Percentiles rank a stretch among this genome's conserved stretches.
phyloP scores from a whole-genome alignment of 2,888 invertebrate genomes.

The Dorcus parallelipipedus region DNA sequence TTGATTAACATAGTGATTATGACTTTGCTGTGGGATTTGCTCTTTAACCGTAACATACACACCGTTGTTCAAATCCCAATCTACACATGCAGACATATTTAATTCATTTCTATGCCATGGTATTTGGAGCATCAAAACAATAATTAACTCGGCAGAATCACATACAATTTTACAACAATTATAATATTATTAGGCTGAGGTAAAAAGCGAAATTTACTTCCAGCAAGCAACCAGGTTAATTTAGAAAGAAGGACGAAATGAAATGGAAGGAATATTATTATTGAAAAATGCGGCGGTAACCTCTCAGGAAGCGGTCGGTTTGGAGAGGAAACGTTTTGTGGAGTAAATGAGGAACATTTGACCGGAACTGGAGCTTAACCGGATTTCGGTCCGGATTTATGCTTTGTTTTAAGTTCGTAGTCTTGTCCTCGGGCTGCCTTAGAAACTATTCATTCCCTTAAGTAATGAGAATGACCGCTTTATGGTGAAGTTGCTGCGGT shows the following conservation, averaged over 20 bases:
- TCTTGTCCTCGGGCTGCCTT: slow-evolving; percentile 31
- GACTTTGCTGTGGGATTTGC: slow-evolving; percentile 10
- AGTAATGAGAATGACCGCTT: slow-evolving; percentile 5
- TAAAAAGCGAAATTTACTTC: too few species aligned
- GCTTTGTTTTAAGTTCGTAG: slow-evolving; percentile 38
- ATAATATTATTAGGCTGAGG: too few species aligned
- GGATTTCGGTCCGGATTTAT: slow-evolving; percentile 35
- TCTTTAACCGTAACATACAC: not conserved
- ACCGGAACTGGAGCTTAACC: slow-evolving; percentile 40
- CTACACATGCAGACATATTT: too few species aligned
- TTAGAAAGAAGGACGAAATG: too few species aligned
- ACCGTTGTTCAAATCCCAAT: not conserved
- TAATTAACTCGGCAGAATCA: too few species aligned
- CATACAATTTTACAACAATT: too few species aligned
- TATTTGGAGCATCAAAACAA: too few species aligned
- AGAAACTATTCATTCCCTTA: slow-evolving; percentile 30
- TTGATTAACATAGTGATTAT: slow-evolving; percentile 27
- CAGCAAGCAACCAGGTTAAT: too few species aligned
- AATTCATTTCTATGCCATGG: too few species aligned
- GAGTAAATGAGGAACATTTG: slow-evolving; percentile 27
- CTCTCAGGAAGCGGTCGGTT: not conserved
- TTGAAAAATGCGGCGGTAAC: too few species aligned
- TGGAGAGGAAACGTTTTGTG: slow-evolving; percentile 3
- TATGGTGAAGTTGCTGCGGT: not conserved
- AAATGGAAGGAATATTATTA: too few species aligned